Base-by-base conservation (phyloP, 2,888 invertebrate species). In the Formica aserva region DNA sequence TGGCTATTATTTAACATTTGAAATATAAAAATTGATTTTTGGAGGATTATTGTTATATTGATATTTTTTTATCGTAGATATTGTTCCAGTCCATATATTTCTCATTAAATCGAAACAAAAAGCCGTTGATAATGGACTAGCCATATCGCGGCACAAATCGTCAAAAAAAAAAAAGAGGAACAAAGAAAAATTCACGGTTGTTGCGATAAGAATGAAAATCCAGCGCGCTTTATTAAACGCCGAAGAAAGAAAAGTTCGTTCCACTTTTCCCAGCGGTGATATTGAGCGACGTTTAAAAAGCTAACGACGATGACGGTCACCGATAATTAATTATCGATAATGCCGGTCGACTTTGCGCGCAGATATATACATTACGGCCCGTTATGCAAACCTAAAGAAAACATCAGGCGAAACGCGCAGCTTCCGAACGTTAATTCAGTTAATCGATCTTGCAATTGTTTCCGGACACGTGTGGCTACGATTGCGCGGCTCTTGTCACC, bases 201-300 rank as follows among this genome's bases (percentile, higher is more conserved):
- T 71, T 45, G 71, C 4, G 71, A 32, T 8, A 35, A 45, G 45
- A 71, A 71, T 60, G 38, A 71, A 62, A 71, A 52, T 52, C 35
- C 72, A 45, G 41, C 72, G 45, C 35, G 48, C 45, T 80, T 80
- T 60, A 80, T 80, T 71, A 72, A 80, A 72, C 26, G 48, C 26
- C 35, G 72, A 22, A 35, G 60, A 45, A 71, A 35, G 72, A 78
- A 78, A 72, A 80, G 72, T 80, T 72, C 26, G 78, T 22, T 71
- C 71, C 60, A 78, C 71, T 78, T 78, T 78, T 78, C 45, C 32
- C 26, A 5, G 9, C 71, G 35, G 22, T 60, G 71, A 35, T 71
- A 78, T 71, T 60, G 60, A 72, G 45, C 45, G 78, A 72, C 60
- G 13, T 80, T 71, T 80, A 80, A 80, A 80, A 80, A 80, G 72